A percentile compares a stretch with the other conserved stretches of the same genome.
phyloP scores from a whole-genome alignment of 2,888 invertebrate genomes.

The Pristionchus maxplancki region DNA sequence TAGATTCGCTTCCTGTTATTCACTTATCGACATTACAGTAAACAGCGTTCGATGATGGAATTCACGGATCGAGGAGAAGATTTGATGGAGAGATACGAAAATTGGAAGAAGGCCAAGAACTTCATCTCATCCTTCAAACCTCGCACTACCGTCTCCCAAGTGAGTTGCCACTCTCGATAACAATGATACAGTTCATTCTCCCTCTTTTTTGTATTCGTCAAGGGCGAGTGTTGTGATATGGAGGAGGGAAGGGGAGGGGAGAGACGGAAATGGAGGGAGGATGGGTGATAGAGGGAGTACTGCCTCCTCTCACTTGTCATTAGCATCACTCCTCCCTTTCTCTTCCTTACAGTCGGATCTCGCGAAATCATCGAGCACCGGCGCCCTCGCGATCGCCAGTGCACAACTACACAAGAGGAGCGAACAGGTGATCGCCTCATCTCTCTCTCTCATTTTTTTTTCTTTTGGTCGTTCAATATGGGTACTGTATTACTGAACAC shows the following conservation, averaged over 20 bases:
- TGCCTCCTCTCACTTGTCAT: slow-evolving; percentile 36
- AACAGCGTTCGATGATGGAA: slow-evolving; percentile 53
- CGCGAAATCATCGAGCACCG: slow-evolving; percentile 50
- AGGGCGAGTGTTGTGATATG: slow-evolving; percentile 16
- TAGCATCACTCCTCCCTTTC: slow-evolving; percentile 34
- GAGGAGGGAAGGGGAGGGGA: neutral
- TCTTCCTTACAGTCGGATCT: slow-evolving; percentile 47
- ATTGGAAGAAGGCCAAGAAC: slow-evolving; percentile 49
- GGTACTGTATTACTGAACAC: too few species aligned
- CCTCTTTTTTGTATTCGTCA: neutral
- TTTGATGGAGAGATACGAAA: slow-evolving; percentile 40
- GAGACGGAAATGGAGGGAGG: slow-evolving; percentile 27
- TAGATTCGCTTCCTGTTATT: slow-evolving; percentile 26
- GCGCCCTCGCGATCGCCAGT: neutral
- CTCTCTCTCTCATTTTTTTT: neutral
- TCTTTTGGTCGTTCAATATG: too few species aligned
- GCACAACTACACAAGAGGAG: neutral
- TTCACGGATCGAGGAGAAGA: slow-evolving; percentile 32
- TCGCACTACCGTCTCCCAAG: slow-evolving; percentile 17
- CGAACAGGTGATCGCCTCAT: slow-evolving; percentile 46
- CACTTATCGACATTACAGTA: slow-evolving; percentile 38
- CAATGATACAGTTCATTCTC: slow-evolving; percentile 3
- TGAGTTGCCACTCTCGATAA: neutral
- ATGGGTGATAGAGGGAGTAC: slow-evolving; percentile 21
- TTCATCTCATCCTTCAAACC: slow-evolving; percentile 50